Evolutionary conservation across 2,113 vertebrate genomes (phyloP), one percentile per base, ranked within the genome.

Genomic region (Dromiciops gliroides): DNA sequence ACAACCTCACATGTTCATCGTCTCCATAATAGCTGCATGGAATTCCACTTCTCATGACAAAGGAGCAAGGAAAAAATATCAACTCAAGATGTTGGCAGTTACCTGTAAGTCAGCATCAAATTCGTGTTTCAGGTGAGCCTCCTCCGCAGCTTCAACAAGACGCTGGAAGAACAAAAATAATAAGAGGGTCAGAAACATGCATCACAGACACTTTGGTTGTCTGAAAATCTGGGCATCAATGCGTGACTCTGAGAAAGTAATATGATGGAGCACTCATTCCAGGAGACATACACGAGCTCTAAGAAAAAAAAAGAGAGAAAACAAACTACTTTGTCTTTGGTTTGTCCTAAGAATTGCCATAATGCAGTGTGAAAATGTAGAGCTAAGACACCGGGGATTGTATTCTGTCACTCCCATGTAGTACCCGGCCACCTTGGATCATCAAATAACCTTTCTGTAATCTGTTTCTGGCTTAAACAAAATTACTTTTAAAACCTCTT

Each of bases 71-170:
- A 93, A 94, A 49, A 26, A 83, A 52, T 25, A 60, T 48, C 3
- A 96, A 93, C 19, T 89, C 9, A 67, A 95, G 93, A 5, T 12
- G 3, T 60, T 44, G 67, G 7, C n/a, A 92, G 90, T 51, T 97
- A 90, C 99, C 99, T 99, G 99, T 47, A 99, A 98, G 95, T 99
- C 98, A 94, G 99, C 99, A 97, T 99, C 99, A 96, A 99, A 99
- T 90, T 99, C 99, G 0, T 99, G 99, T 96, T 99, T 99, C 94
- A 99, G 98, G 91, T 99, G 99, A 83, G 99, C 99, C 95, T 99
- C 99, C 97, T 99, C 99, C 92, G 99, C 99, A 89, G 99, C 99
- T 97, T 99, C 99, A 26, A 99, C 99, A 53, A 99, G 99, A 89
- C 99, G 99, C 99, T 99, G 90, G 0, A 96, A 98, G 97, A 92